Conservation (phyloP, 2,113 vertebrate genomes). For the Clarias magur region DNA sequence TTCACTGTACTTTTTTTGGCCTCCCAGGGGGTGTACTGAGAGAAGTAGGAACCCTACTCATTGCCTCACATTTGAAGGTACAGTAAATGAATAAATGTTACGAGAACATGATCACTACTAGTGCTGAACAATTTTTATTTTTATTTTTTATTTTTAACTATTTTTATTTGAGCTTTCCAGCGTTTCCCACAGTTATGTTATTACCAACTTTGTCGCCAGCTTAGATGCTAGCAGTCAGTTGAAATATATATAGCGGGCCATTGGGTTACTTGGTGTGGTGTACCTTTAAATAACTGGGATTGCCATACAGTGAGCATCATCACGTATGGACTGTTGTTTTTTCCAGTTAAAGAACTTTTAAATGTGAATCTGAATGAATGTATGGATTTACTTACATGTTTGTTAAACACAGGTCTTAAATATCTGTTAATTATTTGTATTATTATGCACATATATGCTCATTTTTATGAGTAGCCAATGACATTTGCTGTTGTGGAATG, state of each 20-base stretch:
- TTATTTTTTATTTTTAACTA: not conserved
- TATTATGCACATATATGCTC: conserved; percentile 13
- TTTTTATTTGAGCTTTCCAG: not conserved
- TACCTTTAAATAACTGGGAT: conserved; percentile 25
- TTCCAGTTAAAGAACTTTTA: not conserved
- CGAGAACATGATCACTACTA: not conserved
- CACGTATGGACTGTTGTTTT: conserved; percentile 31
- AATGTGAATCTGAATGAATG: conserved; percentile 24
- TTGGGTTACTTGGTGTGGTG: conserved; percentile 1
- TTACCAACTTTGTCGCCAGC: not conserved
- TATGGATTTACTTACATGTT: conserved; percentile 28
- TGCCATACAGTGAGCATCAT: not conserved
- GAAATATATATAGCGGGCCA: not conserved
- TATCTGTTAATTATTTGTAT: conserved; percentile 30
- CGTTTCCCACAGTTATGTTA: conserved; percentile 17
- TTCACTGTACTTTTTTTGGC: conserved; percentile 8
- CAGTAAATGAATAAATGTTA: not conserved
- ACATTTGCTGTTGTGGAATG: conserved; percentile 39
- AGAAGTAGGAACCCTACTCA: not conserved
- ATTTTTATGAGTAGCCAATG: conserved; percentile 36
- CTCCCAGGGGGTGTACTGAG: not conserved
- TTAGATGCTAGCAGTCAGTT: not conserved
- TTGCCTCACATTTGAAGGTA: conserved; percentile 23
- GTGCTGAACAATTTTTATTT: no score
- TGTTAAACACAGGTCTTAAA: conserved; percentile 1